These are phyloP conservation scores for Tetramorium parvispinum DNA, from an alignment of 1,140 invertebrate genomes.

Conservation along the genomic window DNA sequence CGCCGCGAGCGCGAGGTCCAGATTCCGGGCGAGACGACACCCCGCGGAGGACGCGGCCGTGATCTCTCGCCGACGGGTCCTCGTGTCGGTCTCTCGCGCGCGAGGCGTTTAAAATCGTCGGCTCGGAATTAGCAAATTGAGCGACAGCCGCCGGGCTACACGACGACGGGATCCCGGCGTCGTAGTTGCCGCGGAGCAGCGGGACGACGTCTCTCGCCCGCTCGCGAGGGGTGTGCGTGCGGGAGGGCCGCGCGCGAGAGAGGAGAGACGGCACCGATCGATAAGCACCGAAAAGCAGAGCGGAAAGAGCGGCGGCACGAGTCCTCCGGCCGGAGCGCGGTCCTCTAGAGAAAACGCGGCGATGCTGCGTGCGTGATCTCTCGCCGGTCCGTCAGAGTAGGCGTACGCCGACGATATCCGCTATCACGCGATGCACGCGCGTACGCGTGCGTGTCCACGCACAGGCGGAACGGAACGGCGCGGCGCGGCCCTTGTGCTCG, in stretches of 20 bases:
- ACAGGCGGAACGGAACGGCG: background rate
- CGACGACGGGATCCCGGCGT: background rate
- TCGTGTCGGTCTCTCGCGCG: background rate
- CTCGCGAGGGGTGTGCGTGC: slow-evolving; percentile 2
- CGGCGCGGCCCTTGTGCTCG: slow-evolving; percentile 1
- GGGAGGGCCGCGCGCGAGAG: slow-evolving; percentile 1
- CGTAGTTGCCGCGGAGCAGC: background rate
- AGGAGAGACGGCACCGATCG: background rate
- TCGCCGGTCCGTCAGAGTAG: background rate
- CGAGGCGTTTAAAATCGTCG: background rate
- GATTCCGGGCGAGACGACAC: slow-evolving; percentile 23
- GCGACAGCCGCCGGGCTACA: background rate
- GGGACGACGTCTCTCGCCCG: background rate
- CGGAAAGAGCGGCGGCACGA: slow-evolving; percentile 36
- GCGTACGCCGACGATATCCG: background rate
- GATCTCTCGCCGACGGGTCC: background rate
- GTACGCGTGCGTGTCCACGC: slow-evolving; percentile 35
- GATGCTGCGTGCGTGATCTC: slow-evolving; percentile 30
- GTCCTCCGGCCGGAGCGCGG: background rate
- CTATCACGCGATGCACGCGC: slow-evolving; percentile 29
- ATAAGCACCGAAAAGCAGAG: slow-evolving; percentile 23
- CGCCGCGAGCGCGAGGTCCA: slow-evolving; percentile 19
- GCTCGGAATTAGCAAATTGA: background rate
- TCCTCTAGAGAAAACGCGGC: background rate
- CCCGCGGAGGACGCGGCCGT: background rate